Conservation (phyloP, 2,888 invertebrate genomes). For the Athalia rosae region DNA sequence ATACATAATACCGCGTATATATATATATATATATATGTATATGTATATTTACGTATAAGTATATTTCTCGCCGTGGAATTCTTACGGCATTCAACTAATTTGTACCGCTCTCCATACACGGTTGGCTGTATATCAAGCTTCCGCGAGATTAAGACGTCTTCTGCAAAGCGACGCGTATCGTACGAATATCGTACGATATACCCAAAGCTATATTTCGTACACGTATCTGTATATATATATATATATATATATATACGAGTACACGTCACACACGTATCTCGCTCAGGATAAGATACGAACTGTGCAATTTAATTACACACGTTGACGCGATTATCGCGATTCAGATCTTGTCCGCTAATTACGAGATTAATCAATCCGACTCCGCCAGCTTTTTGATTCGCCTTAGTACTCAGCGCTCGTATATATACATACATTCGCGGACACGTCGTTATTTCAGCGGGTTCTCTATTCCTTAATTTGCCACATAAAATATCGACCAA, state of each 20-base stretch:
- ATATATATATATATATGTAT: neutral
- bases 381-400: neutral
- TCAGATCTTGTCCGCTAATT: conserved; percentile 40
- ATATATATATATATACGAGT: too few relatives aligned
- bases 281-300: too few relatives aligned
- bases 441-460: too few relatives aligned
- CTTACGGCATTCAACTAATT: conserved; percentile 35
- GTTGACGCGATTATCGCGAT: conserved; percentile 36
- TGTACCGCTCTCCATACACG: conserved; percentile 11
- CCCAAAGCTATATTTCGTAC: too few relatives aligned
- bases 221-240: too few relatives aligned
- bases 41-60: too few relatives aligned
- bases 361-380: conserved; percentile 29
- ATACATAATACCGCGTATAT: neutral
- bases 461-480: too few relatives aligned
- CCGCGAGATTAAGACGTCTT: conserved; percentile 34
- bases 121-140: conserved; percentile 20
- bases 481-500: too few relatives aligned
- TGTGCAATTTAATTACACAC: conserved; percentile 24
- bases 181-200: neutral
- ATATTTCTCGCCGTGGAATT: conserved; percentile 20
- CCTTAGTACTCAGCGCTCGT: too few relatives aligned
- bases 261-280: too few relatives aligned
- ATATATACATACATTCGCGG: neutral
- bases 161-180: neutral